phyloP scores from a whole-genome alignment of 2,888 invertebrate species.

The Latrodectus hesperus region DNA sequence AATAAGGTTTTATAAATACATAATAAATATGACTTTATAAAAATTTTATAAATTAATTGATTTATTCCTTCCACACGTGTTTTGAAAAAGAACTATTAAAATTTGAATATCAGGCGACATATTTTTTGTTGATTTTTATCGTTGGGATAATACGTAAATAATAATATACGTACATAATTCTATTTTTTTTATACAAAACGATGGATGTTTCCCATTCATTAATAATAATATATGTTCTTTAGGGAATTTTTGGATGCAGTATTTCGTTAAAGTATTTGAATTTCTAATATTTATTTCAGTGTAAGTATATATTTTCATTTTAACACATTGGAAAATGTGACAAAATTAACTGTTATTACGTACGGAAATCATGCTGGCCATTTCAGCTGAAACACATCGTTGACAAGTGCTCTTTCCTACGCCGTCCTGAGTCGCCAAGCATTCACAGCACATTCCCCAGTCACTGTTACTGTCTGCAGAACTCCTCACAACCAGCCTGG shows the following conservation, averaged over 20 bases:
- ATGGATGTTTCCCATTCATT: background rate
- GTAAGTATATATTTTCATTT: background rate
- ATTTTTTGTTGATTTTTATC: no score
- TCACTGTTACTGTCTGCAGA: constrained; percentile 73
- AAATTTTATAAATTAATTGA: no score
- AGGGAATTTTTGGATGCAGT: background rate
- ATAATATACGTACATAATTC: no score
- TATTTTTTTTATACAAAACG: background rate
- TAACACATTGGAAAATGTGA: background rate
- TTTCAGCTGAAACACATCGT: constrained; percentile 73
- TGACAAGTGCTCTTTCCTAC: constrained; percentile 75
- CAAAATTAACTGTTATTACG: background rate
- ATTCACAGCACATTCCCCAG: constrained; percentile 77
- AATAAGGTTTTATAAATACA: no score
- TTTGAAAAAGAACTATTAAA: no score
- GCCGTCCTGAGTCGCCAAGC: constrained; percentile 75
- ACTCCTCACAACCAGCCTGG: constrained; percentile 77
- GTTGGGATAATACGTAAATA: no score
- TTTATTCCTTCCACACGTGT: no score
- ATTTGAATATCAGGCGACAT: no score
- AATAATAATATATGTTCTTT: background rate
- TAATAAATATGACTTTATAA: no score
- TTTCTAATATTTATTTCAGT: background rate
- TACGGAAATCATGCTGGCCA: constrained; percentile 73
- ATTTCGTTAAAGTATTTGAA: background rate